These are phyloP conservation scores for Papilio polytes DNA, from an alignment of 1,140 invertebrate genomes.

Conservation along the genomic window DNA sequence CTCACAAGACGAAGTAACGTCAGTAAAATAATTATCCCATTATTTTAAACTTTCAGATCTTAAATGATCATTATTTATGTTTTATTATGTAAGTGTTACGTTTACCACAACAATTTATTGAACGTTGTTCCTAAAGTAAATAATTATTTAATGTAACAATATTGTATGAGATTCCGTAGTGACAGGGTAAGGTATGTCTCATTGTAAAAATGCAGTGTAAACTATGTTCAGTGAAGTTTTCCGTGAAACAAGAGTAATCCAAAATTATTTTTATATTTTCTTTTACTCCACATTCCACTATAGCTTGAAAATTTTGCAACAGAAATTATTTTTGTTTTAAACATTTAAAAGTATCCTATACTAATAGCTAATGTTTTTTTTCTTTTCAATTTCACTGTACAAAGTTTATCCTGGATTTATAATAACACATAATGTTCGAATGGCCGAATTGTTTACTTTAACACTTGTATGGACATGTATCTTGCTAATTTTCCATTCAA, in stretches of 20 bases:
- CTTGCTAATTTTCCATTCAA: background rate
- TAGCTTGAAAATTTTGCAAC: background rate
- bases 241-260: background rate
- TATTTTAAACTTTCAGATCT: conserved; percentile 43
- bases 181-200: conserved; percentile 62
- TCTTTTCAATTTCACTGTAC: background rate
- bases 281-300: background rate
- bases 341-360: too few relatives aligned
- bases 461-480: background rate
- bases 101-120: conserved; percentile 50
- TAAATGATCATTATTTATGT: conserved; percentile 26
- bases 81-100: conserved; percentile 39
- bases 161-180: conserved; percentile 62
- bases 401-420: conserved; percentile 1
- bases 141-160: conserved; percentile 42
- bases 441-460: background rate
- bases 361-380: background rate
- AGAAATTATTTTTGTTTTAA: too few relatives aligned
- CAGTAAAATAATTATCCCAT: conserved; percentile 62
- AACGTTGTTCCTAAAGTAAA: conserved; percentile 42
- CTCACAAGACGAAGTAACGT: conserved; percentile 63
- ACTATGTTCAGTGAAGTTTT: background rate
- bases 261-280: too few relatives aligned
- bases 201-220: conserved; percentile 35
- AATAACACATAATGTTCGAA: background rate